A percentile compares a stretch with the other conserved stretches of the same genome.
phyloP scores from a whole-genome alignment of 2,113 vertebrate genomes.

The Vulpes lagopus region DNA sequence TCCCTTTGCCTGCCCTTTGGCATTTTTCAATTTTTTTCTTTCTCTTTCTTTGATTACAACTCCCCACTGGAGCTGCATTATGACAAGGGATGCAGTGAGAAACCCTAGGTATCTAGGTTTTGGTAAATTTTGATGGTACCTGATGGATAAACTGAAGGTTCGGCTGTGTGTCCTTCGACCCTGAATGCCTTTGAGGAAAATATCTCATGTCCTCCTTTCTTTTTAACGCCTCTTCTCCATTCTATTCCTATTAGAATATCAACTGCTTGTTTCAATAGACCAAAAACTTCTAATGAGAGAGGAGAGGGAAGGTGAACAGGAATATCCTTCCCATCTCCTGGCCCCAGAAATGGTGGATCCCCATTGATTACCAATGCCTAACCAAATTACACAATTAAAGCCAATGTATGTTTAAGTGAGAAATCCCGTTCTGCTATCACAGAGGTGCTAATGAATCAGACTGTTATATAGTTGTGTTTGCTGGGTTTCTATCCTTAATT shows the following conservation, averaged over 20 bases:
- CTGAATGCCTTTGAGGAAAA: slow-evolving; percentile 53
- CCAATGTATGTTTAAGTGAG: slow-evolving; percentile 73
- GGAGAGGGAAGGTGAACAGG: slow-evolving; percentile 38
- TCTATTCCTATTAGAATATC: slow-evolving; percentile 52
- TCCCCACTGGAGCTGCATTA: not conserved
- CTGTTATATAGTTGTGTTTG: slow-evolving; percentile 80
- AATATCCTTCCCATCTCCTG: slow-evolving; percentile 52
- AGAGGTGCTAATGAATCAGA: slow-evolving; percentile 83
- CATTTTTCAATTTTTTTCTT: slow-evolving; percentile 15
- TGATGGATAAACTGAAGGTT: not conserved
- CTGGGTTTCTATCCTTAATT: slow-evolving; percentile 84
- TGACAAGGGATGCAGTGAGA: not conserved
- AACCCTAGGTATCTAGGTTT: not conserved
- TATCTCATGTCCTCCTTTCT: slow-evolving; percentile 46
- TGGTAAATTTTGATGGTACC: not conserved
- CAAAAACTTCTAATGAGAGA: slow-evolving; percentile 69
- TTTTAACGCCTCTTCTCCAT: slow-evolving; percentile 29
- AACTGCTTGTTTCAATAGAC: slow-evolving; percentile 64
- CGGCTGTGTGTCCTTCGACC: slow-evolving; percentile 26
- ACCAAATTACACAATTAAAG: slow-evolving; percentile 77
- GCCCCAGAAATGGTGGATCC: slow-evolving; percentile 70
- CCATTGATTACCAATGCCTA: slow-evolving; percentile 71
- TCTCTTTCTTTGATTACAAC: not conserved
- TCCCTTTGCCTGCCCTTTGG: slow-evolving; percentile 36
- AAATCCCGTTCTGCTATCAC: slow-evolving; percentile 77